A percentile compares a stretch with the other conserved stretches of the same genome.
Evolutionary conservation across 2,113 vertebrate genomes (phyloP).

Genomic region (Sialia sialis): DNA sequence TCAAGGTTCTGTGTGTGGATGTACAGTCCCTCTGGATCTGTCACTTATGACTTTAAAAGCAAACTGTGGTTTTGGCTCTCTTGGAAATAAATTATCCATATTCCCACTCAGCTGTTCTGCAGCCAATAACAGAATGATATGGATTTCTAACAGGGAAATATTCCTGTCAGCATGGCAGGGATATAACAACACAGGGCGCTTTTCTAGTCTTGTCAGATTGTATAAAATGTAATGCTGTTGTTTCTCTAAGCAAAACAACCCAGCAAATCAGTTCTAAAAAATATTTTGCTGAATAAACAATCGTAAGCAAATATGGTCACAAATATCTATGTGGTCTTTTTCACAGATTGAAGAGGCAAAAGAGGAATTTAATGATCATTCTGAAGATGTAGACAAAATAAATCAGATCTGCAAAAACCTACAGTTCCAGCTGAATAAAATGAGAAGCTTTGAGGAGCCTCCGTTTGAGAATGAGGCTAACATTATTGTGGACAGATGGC

Average conservation of each 20-base stretch:
- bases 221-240: neutral
- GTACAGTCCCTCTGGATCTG: neutral
- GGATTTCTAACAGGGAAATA: neutral
- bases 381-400: conserved; percentile 82
- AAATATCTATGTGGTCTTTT: neutral
- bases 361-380: conserved; percentile 79
- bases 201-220: neutral
- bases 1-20: neutral
- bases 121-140: neutral
- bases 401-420: conserved; percentile 86
- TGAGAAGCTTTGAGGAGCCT: conserved; percentile 84
- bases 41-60: neutral
- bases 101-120: neutral
- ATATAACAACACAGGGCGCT: neutral
- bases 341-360: conserved; percentile 82
- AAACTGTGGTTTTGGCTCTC: neutral
- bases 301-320: neutral
- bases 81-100: neutral
- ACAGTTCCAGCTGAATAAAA: conserved; percentile 88
- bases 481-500: conserved; percentile 88
- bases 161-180: neutral
- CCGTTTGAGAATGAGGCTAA: conserved; percentile 88
- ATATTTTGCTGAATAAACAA: neutral
- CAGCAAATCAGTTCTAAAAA: neutral
- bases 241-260: neutral